Base-by-base conservation (phyloP, 2,113 vertebrate species). In the Siniperca knerii region DNA sequence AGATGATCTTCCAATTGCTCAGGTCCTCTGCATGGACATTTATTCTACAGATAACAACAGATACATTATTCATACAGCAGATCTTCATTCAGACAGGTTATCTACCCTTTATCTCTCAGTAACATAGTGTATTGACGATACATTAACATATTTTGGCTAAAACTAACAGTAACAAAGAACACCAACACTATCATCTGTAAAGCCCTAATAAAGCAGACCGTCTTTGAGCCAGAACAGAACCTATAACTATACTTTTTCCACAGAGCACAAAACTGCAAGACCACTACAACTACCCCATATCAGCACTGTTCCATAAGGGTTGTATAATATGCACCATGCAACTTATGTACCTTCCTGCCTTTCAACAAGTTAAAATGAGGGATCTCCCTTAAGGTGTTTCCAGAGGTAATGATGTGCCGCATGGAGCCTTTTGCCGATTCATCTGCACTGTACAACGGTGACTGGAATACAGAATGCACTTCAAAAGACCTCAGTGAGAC, bases 301-400 rank as follows among this genome's bases (percentile, higher is more conserved):
- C 50, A 35, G 16, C 35, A 68, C 23, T 70, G n/a, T 65, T 73
- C 66, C 68, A 60, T 81, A 75, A 73, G 10, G 10, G 70, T n/a
- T 66, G 48, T 71, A 12, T 71, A 75, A 83, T 25, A 70, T 64
- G 52, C 54, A 57, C 21, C 66, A 54, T 77, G 55, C 40, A 65
- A 77, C 60, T 50, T 62, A 46, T 40, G 29, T 15, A 75, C 42
- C 72, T 58, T 79, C 66, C 60, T 74, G 72, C 33, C 62, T 74
- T 76, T 77, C 81, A 83, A 78, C 89, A 67, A 75, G 71, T 87
- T 85, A 77, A 87, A 70, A 71, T 65, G 78, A 84, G 70, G 50
- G 85, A 86, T 81, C 73, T 81, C 79, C 84, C 71, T 78, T 44
- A 87, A 78, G 77, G 61, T 78, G 79, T 79, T 84, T 89, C 58